These are phyloP conservation scores for Orthosia cruda DNA, from an alignment of 2,888 invertebrate species.

Conservation along the genomic window DNA sequence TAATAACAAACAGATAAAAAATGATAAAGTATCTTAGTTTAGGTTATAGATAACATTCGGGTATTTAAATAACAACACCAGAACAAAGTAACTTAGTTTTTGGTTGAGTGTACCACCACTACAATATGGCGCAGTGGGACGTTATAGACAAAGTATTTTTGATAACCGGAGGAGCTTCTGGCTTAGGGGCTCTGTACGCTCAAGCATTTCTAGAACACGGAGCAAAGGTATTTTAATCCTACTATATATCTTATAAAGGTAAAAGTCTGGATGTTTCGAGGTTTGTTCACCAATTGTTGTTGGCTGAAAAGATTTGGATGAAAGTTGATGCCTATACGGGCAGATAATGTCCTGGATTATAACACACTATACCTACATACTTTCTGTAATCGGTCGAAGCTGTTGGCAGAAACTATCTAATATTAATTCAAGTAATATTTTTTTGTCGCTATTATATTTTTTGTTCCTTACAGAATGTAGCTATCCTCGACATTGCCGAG, in stretches of 20 bases:
- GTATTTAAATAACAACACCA: neutral
- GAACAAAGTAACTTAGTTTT: neutral
- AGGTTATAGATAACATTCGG: neutral
- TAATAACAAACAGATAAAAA: no score
- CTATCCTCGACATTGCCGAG: conserved; percentile 76
- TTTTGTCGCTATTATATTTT: no score
- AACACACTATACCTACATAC: no score
- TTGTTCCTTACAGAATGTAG: conserved; percentile 59
- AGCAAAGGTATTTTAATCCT: neutral
- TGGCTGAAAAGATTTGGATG: no score
- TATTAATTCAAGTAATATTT: no score
- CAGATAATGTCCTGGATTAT: no score
- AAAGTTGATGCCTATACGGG: no score
- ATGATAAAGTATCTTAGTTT: neutral
- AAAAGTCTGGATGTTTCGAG: no score
- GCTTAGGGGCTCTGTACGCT: conserved; percentile 72
- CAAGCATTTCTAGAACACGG: neutral
- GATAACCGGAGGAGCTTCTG: conserved; percentile 79
- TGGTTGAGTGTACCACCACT: neutral
- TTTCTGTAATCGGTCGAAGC: no score
- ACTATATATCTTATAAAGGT: no score
- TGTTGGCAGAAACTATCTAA: no score
- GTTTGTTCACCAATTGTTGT: no score
- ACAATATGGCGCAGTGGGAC: conserved; percentile 39
- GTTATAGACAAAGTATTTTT: conserved; percentile 73